Evolutionary conservation across 1,140 invertebrate species (phyloP), one percentile per base, ranked within the genome.

Genomic region (Odontomachus brunneus): DNA sequence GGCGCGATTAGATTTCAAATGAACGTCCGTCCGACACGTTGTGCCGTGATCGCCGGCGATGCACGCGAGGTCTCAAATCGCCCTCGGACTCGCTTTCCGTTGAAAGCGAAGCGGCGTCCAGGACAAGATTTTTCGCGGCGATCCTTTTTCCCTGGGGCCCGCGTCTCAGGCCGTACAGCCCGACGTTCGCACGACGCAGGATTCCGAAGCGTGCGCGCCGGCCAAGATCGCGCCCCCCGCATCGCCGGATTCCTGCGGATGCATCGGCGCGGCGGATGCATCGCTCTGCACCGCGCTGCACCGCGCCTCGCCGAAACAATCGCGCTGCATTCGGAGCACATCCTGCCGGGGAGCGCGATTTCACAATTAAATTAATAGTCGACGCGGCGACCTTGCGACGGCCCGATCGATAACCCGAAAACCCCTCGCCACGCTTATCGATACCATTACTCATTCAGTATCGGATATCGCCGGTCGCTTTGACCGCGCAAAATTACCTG

Each of bases 331-430:
- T 84, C 83, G 66, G 83, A 59, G 69, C 84, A 69, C 75, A 59
- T 60, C 55, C 60, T 26, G 48, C 53, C 38, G 49, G 44, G 19
- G n/a, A 24, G 0, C 38, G 24, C 60, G 53, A 76, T 86, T 82
- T 38, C 44, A 51, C 84, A 66, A 85, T 87, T 83, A 83, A 85
- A 72, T 86, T 76, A 76, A 87, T 86, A 59, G 85, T 72, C 59
- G 55, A 55, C 26, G 51, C 26, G 48, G 11, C 74, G 49, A 62
- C 24, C 69, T 75, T 75, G 65, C 44, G 19, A 75, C 65, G 49
- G 14, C 22, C 9, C 57, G 71, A 87, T 60, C 65, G 65, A 85
- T 72, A 75, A 71, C 15, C 29, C 33, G 51, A 19, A 38, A 59
- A 53, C 19, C 17, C 24, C 9, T 59, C 22, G 62, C n/a, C 51